phyloP scores from a whole-genome alignment of 2,888 invertebrate genomes.

The Hymenopus coronatus region DNA sequence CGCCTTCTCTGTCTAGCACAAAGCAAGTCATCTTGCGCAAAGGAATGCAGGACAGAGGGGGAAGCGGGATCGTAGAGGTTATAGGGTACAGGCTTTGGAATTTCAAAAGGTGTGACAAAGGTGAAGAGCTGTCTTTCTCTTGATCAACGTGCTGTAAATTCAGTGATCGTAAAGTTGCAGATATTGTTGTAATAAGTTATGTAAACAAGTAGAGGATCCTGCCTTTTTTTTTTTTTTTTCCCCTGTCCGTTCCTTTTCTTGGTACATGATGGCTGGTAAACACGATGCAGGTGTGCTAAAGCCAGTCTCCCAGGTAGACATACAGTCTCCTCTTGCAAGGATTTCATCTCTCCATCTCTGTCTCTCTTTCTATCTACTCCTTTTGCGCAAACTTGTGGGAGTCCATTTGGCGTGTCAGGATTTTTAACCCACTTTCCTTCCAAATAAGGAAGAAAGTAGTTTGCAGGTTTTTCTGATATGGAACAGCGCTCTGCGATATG shows the following conservation, averaged over 20 bases:
- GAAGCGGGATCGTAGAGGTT: not conserved
- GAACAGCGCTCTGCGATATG: not conserved
- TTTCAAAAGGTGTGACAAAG: not conserved
- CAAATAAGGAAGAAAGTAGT: not conserved
- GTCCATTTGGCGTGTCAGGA: not conserved
- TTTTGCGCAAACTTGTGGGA: not conserved
- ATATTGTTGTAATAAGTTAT: not conserved
- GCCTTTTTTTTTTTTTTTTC: not conserved
- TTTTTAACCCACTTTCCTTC: not conserved
- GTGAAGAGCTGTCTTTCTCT: not conserved
- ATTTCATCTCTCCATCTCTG: not conserved
- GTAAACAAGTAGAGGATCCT: not conserved
- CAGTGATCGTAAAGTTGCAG: not conserved
- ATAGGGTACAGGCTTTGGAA: not conserved
- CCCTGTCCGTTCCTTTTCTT: not conserved
- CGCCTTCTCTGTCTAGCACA: not conserved
- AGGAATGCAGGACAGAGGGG: not conserved
- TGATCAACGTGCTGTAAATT: not conserved
- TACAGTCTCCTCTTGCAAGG: not conserved
- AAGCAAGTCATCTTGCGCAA: conserved; percentile 9
- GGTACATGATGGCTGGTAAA: not conserved
- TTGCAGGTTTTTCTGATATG: not conserved
- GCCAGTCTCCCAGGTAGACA: not conserved
- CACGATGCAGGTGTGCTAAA: not conserved
- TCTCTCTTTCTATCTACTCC: not conserved